Percentiles rank a stretch among this genome's conserved stretches.
phyloP scores from a whole-genome alignment of 2,113 vertebrate genomes.

The Forbesichthys papilliferus region DNA sequence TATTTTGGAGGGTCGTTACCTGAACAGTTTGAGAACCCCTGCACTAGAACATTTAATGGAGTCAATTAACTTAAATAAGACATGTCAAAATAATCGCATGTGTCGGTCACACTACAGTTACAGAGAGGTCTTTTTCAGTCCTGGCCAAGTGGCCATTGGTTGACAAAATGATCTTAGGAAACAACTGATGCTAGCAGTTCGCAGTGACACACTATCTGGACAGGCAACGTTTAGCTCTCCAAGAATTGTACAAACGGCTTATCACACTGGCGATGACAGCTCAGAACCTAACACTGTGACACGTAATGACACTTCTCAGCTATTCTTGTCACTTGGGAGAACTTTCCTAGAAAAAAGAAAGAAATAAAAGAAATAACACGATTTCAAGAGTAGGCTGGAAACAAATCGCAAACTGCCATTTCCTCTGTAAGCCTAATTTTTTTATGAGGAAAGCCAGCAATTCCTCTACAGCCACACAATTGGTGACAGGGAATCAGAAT shows the following conservation, averaged over 20 bases:
- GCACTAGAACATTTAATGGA: slow-evolving; percentile 12
- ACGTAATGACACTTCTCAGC: too few species aligned
- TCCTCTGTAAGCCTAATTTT: slow-evolving; percentile 26
- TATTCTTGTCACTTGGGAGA: background rate
- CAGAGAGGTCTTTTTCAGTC: slow-evolving; percentile 5
- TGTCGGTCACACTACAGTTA: slow-evolving; percentile 6
- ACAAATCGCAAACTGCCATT: background rate
- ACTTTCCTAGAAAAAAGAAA: background rate
- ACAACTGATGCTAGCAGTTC: slow-evolving; percentile 1
- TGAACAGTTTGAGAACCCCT: too few species aligned
- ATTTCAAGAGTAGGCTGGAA: slow-evolving; percentile 4
- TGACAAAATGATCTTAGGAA: background rate
- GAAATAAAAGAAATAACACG: slow-evolving; percentile 2
- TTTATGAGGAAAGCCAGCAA: slow-evolving; percentile 39
- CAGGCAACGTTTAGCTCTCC: slow-evolving; percentile 22
- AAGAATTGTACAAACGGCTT: too few species aligned
- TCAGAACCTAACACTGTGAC: too few species aligned
- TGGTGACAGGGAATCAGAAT: slow-evolving; percentile 1
- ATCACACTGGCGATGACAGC: too few species aligned
- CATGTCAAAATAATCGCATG: slow-evolving; percentile 17
- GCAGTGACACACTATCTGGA: slow-evolving; percentile 16
- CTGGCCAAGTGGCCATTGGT: background rate
- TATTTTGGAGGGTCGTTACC: too few species aligned
- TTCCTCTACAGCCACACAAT: background rate
- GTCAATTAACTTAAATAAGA: slow-evolving; percentile 14